These are phyloP conservation scores for Regulus satrapa DNA, from an alignment of 2,113 vertebrate species.

Conservation along the genomic window DNA sequence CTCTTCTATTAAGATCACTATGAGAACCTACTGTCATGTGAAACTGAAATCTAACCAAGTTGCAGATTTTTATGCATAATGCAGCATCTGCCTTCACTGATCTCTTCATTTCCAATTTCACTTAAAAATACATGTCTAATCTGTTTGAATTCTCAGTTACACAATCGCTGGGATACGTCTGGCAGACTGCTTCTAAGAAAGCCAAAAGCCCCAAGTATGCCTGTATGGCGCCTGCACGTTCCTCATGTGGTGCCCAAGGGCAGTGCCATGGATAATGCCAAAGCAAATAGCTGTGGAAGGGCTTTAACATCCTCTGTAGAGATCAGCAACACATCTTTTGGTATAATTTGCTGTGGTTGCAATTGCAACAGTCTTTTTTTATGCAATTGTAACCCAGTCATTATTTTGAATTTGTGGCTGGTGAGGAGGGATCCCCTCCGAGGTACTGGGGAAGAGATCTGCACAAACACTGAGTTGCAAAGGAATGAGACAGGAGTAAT, in stretches of 20 bases:
- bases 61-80: slow-evolving; percentile 15
- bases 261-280: background rate
- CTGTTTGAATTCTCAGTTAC: slow-evolving; percentile 25
- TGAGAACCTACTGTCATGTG: background rate
- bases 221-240: background rate
- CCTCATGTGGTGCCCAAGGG: background rate
- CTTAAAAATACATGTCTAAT: slow-evolving; percentile 30
- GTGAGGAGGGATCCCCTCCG: background rate
- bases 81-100: slow-evolving; percentile 10
- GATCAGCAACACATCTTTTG: background rate
- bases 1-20: background rate
- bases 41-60: background rate
- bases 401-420: background rate
- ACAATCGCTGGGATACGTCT: background rate
- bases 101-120: slow-evolving; percentile 26
- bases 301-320: background rate
- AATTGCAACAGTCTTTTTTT: background rate
- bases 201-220: background rate
- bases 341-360: background rate
- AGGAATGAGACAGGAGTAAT: background rate
- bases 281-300: background rate
- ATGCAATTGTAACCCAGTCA: background rate
- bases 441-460: background rate
- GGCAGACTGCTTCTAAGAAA: background rate
- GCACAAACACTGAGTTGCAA: background rate